Evolutionary conservation across 2,797 vertebrate species (phyloP).

Genomic region (Sebastes jordani): DNA sequence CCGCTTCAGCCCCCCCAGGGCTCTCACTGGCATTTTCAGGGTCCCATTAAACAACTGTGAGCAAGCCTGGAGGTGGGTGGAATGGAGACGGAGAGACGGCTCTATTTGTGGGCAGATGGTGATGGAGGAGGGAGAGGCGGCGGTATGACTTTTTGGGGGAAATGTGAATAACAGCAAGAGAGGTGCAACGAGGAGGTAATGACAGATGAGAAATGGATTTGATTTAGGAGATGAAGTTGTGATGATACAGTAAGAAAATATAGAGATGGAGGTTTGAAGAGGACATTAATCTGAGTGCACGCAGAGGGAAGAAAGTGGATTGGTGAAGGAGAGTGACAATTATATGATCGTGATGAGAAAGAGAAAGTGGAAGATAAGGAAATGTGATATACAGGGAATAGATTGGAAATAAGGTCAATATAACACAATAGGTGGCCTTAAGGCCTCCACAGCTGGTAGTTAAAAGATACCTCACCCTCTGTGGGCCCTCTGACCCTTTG

Average conservation of each 20-base stretch:
- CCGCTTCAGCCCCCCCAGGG: not conserved
- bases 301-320: not conserved
- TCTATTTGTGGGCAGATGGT: not conserved
- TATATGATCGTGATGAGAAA: not conserved
- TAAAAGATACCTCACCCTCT: not conserved
- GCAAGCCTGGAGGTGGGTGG: not conserved
- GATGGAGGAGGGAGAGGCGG: not conserved
- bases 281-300: not conserved
- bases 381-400: not conserved
- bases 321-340: not conserved
- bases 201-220: not conserved
- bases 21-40: slow-evolving; percentile 3
- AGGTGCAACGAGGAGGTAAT: not conserved
- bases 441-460: not conserved
- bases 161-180: not conserved
- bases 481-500: not conserved
- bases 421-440: not conserved
- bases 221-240: not conserved
- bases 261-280: not conserved
- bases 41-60: slow-evolving; percentile 22
- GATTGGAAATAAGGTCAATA: not conserved
- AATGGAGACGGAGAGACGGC: not conserved
- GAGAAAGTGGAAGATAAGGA: not conserved
- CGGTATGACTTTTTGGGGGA: not conserved
- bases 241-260: not conserved